Evolutionary conservation across 2,113 vertebrate species (phyloP), one percentile per base, ranked within the genome.

Genomic region (Malurus melanocephalus): DNA sequence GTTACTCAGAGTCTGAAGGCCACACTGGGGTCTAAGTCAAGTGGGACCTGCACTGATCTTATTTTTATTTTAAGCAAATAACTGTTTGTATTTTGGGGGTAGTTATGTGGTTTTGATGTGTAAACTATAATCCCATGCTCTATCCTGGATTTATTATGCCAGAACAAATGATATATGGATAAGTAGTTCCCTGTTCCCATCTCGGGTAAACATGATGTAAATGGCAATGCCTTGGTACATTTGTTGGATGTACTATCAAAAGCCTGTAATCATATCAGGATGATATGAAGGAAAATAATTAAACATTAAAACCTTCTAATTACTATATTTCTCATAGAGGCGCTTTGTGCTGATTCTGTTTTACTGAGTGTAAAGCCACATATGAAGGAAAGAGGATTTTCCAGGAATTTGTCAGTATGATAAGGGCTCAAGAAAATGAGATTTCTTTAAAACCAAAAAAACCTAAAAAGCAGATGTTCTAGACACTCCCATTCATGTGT

Each of bases 201-300:
- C 33, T 72, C 64, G 45, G 38, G 48, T 45, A 82, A 81, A 33
- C 7, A 2, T 28, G 30, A 26, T 40, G 4, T 48, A 67, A 62
- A 62, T 8, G 23, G 40, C 35, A 81, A 32, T 64, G 24, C 9
- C 40, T 48, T 42, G 22, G 14, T 64, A 11, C 4, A 1, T 30
- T 52, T 66, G 30, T 48, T 35, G 66, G 22, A 40, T 43, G 17
- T 35, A 13, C 24, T 65, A 10, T 75, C 24, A 83, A 35, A 53
- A 8, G 2, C 3, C 4, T 5, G 10, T 8, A 3, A 60, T 24
- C 18, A n/a, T n/a, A n/a, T n/a, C n/a, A n/a, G n/a, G n/a, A 65
- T 71, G 22, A 55, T 33, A 22, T 48, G 40, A 77, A 55, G 40
- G 18, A 80, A 91, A 87, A 48, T 14, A 82, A 68, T 24, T 22